phyloP scores from a whole-genome alignment of 1,140 invertebrate species.

The Phymastichus coffea region DNA sequence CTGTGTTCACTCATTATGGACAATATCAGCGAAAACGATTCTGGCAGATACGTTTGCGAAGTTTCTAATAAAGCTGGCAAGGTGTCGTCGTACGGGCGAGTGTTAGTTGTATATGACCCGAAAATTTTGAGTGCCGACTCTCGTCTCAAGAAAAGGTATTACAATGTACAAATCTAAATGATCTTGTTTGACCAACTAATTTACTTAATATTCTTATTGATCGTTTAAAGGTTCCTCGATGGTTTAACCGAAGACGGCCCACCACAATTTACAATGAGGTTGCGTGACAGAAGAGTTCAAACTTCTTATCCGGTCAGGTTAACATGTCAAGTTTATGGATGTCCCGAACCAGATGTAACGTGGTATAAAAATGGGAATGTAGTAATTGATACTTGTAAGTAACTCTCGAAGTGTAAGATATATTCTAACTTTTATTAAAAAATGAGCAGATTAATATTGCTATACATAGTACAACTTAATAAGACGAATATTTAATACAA shows the following conservation, averaged over 20 bases:
- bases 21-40: conserved; percentile 70
- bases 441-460: background rate
- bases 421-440: background rate
- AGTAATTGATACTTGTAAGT: conserved; percentile 42
- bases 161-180: background rate
- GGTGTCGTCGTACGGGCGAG: conserved; percentile 77
- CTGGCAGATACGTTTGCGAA: conserved; percentile 81
- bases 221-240: conserved; percentile 28
- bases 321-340: conserved; percentile 81
- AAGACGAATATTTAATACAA: too few species aligned
- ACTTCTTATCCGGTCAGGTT: conserved; percentile 81
- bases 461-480: too few species aligned
- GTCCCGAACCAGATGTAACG: conserved; percentile 69
- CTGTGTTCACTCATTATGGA: conserved; percentile 68
- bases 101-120: conserved; percentile 75
- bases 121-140: conserved; percentile 71
- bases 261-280: conserved; percentile 84
- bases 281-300: conserved; percentile 80
- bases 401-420: background rate
- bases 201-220: background rate
- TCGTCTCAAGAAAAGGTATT: conserved; percentile 61
- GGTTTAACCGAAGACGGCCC: conserved; percentile 53
- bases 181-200: background rate
- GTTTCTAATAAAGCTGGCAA: conserved; percentile 79
- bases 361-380: conserved; percentile 77